phyloP scores from a whole-genome alignment of 2,113 vertebrate genomes.

The Saguinus imperator region DNA sequence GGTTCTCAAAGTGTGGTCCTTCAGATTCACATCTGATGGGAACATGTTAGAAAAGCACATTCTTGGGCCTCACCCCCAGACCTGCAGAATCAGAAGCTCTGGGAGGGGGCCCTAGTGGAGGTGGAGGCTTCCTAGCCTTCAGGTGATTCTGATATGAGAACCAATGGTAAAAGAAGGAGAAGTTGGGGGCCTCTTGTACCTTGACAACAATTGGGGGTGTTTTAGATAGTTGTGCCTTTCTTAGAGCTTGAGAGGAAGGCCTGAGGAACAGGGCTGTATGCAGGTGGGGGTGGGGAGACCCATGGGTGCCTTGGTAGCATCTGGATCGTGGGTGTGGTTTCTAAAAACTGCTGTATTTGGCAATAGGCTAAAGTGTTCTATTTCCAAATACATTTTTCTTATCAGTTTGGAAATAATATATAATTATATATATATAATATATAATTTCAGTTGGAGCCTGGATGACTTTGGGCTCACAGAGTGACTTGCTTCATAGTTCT shows the following conservation, averaged over 20 bases:
- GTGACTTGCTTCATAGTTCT: background rate
- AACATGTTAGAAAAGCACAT: background rate
- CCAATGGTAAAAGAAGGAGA: background rate
- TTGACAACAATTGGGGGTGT: background rate
- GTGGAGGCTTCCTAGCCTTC: background rate
- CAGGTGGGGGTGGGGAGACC: background rate
- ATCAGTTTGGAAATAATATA: background rate
- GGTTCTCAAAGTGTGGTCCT: background rate
- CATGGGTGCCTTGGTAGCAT: background rate
- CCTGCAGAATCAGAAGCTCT: background rate
- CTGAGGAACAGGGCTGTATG: background rate
- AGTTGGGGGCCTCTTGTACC: background rate
- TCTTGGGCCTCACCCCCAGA: background rate
- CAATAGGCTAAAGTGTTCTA: background rate
- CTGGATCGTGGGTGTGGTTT: background rate
- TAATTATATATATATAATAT: background rate
- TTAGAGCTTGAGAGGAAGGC: background rate
- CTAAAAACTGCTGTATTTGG: background rate
- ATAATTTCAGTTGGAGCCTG: background rate
- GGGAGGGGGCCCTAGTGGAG: background rate
- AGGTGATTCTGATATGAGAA: background rate
- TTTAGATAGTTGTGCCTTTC: background rate
- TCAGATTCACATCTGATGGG: background rate
- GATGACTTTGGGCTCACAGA: background rate
- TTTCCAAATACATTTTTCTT: slow-evolving; percentile 41